These are phyloP conservation scores for Drosophila atroscutellata DNA, from an alignment of 2,888 invertebrate genomes.

Conservation along the genomic window DNA sequence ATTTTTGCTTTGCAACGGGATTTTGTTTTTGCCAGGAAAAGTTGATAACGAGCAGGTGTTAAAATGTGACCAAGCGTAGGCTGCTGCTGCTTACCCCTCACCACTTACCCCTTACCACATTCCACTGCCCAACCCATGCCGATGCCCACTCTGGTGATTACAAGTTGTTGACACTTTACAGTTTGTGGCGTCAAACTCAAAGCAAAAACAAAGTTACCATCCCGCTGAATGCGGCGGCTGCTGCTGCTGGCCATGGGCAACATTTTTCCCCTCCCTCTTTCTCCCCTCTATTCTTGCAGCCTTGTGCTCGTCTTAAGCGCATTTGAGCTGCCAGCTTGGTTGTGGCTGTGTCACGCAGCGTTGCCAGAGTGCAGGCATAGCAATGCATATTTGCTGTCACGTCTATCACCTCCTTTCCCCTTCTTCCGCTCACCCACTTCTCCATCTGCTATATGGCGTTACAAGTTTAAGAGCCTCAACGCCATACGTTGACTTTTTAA, in stretches of 20 bases:
- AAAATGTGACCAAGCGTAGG: conserved; percentile 78
- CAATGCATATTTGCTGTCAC: conserved; percentile 49
- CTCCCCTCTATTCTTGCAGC: not conserved
- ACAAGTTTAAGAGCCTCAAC: conserved; percentile 68
- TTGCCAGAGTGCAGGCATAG: conserved; percentile 48
- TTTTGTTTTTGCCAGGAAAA: conserved; percentile 58
- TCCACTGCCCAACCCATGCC: not conserved
- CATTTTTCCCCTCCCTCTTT: conserved; percentile 10
- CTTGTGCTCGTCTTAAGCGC: conserved; percentile 51
- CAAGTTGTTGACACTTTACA: conserved; percentile 73
- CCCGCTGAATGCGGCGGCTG: conserved; percentile 9
- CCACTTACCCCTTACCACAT: conserved; percentile 6
- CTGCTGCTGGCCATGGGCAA: conserved; percentile 58
- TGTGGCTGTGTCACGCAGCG: conserved; percentile 48
- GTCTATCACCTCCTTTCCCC: not conserved
- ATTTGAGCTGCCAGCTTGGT: conserved; percentile 66
- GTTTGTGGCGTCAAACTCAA: conserved; percentile 76
- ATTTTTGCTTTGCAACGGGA: conserved; percentile 31
- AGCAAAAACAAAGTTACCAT: conserved; percentile 68
- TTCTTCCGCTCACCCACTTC: not conserved
- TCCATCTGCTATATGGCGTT: conserved; percentile 37
- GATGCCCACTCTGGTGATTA: conserved; percentile 55
- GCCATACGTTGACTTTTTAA: conserved; percentile 77
- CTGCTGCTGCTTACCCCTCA: conserved; percentile 42
- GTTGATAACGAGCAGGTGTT: conserved; percentile 81